Evolutionary conservation across 2,113 vertebrate genomes (phyloP).

Genomic region (Gobiocypris rarus): DNA sequence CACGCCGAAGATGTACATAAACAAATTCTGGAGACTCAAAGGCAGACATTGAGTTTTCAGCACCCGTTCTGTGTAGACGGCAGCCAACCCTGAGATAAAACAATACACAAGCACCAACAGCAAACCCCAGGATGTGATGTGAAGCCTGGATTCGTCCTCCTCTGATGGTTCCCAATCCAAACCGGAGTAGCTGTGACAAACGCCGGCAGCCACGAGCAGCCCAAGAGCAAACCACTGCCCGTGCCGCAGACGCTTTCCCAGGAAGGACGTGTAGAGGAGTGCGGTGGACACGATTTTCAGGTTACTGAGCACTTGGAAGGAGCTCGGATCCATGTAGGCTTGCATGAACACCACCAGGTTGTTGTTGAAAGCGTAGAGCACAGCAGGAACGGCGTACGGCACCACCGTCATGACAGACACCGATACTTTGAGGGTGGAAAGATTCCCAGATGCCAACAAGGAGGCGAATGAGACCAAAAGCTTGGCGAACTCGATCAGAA

Average conservation of each 20-base stretch:
- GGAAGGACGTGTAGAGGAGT: conserved; percentile 83
- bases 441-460: conserved; percentile 66
- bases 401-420: conserved; percentile 63
- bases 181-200: conserved; percentile 82
- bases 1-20: conserved; percentile 90
- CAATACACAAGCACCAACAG: conserved; percentile 83
- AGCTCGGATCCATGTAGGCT: conserved; percentile 93
- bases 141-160: conserved; percentile 62
- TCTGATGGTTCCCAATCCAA: conserved; percentile 62
- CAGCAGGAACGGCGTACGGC: conserved; percentile 86
- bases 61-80: conserved; percentile 87
- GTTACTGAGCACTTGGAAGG: conserved; percentile 92
- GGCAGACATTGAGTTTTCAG: conserved; percentile 87
- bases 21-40: conserved; percentile 90
- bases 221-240: conserved; percentile 81
- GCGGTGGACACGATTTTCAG: conserved; percentile 91
- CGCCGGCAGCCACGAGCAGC: conserved; percentile 82
- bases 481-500: conserved; percentile 87
- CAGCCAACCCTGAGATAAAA: conserved; percentile 85
- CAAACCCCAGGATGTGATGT: conserved; percentile 81
- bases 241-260: conserved; percentile 75
- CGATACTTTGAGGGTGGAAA: background rate
- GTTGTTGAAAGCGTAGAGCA: conserved; percentile 93
- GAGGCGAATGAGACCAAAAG: conserved; percentile 76
- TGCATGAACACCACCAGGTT: conserved; percentile 94